These are phyloP conservation scores for Parnassius glacialis DNA, from an alignment of 2,888 invertebrate genomes.

Conservation along the genomic window DNA sequence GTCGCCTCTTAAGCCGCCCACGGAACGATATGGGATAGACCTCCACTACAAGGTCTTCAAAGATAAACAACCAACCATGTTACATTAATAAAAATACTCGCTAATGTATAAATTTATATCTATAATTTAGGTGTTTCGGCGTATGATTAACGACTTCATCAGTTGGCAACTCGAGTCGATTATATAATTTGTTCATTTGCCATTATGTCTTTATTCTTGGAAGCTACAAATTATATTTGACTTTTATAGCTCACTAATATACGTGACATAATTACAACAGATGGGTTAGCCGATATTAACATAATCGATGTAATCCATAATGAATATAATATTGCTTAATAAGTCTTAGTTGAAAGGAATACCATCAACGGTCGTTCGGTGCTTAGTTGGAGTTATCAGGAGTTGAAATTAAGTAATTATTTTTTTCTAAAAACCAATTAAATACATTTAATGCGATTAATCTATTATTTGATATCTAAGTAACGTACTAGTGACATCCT, in stretches of 20 bases:
- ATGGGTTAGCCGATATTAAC: conserved; percentile 14
- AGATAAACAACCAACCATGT: background rate
- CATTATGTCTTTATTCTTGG: background rate
- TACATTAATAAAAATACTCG: background rate
- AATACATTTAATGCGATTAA: too few species aligned
- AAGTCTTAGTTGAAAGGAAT: conserved; percentile 15
- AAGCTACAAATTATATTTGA: conserved; percentile 19
- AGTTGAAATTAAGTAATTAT: too few species aligned
- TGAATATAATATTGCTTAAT: conserved; percentile 5
- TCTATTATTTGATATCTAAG: too few species aligned
- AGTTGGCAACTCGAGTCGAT: conserved; percentile 1
- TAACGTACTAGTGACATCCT: too few species aligned
- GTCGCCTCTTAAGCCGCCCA: too few species aligned
- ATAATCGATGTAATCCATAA: conserved; percentile 22
- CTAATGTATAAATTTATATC: too few species aligned
- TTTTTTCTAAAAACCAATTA: too few species aligned
- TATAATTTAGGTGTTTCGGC: background rate
- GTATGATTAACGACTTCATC: conserved; percentile 5
- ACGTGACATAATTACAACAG: conserved; percentile 17
- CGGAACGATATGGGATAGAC: too few species aligned
- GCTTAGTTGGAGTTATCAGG: too few species aligned
- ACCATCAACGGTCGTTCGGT: background rate
- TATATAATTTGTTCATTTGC: background rate
- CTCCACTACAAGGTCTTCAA: background rate
- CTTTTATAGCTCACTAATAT: conserved; percentile 17